Percentiles rank a stretch among this genome's conserved stretches.
These are phyloP conservation scores for Potorous gilbertii DNA, from an alignment of 2,797 vertebrate species.

Conservation along the genomic window DNA sequence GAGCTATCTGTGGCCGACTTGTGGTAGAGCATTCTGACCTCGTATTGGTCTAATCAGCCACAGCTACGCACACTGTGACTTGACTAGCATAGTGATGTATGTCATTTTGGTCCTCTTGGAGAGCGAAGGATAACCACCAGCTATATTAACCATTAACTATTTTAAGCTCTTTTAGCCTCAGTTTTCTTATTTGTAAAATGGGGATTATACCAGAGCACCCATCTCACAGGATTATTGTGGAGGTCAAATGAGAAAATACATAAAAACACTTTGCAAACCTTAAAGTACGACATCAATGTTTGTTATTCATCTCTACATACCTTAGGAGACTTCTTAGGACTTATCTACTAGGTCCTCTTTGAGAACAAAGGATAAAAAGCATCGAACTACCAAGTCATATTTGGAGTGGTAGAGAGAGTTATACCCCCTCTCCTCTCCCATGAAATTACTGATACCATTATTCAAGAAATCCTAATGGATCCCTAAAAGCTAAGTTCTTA, in stretches of 20 bases:
- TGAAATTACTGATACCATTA: neutral
- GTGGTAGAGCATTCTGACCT: too few relatives aligned
- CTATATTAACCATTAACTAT: neutral
- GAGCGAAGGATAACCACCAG: too few relatives aligned
- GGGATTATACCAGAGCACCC: neutral
- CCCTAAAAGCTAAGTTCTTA: neutral
- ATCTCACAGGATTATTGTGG: neutral
- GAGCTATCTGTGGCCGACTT: too few relatives aligned
- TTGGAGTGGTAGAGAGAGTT: neutral
- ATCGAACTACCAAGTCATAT: neutral
- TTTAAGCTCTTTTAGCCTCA: neutral
- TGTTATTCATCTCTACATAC: neutral
- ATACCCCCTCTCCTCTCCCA: neutral
- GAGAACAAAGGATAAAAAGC: neutral
- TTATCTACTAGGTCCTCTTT: neutral
- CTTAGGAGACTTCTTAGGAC: neutral
- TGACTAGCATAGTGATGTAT: too few relatives aligned
- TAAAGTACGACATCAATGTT: neutral
- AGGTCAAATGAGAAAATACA: neutral
- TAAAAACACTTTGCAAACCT: neutral
- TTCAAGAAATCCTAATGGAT: neutral
- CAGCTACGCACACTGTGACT: too few relatives aligned
- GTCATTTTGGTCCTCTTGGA: too few relatives aligned
- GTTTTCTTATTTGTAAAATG: neutral
- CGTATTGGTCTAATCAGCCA: too few relatives aligned